Percentiles rank a stretch among this genome's conserved stretches.
These are phyloP conservation scores for Amphibalanus amphitrite DNA, from an alignment of 1,140 invertebrate species.

Conservation along the genomic window DNA sequence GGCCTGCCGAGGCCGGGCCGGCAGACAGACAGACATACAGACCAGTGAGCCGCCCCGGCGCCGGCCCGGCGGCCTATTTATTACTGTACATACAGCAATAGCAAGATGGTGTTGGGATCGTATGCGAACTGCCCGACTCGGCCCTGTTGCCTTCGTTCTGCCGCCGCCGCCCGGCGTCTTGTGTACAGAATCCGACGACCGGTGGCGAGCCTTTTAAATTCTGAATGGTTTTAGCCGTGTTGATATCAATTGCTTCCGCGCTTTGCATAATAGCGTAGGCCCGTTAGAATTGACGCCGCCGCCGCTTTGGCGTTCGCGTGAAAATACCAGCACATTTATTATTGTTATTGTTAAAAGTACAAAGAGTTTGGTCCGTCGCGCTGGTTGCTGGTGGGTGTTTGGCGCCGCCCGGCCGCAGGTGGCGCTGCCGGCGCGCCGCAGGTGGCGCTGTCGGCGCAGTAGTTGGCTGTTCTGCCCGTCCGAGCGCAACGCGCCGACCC, in stretches of 20 bases:
- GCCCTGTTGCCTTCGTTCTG: neutral
- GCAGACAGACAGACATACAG: too few relatives aligned
- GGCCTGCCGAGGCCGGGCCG: too few relatives aligned
- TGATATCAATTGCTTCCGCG: neutral
- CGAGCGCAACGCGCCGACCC: neutral
- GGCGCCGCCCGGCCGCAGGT: too few relatives aligned
- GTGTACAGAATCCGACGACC: neutral
- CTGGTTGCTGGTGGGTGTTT: neutral
- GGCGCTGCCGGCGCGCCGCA: neutral
- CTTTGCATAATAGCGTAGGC: neutral
- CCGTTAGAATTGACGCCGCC: neutral
- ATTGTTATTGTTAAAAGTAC: slow-evolving; percentile 2
- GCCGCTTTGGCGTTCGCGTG: neutral
- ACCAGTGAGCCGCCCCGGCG: too few relatives aligned
- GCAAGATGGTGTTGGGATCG: neutral
- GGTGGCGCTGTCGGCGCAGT: neutral
- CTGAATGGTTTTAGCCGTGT: neutral
- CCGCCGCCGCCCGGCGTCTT: too few relatives aligned
- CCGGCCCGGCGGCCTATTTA: neutral
- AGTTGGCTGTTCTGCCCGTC: neutral
- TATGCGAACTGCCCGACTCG: neutral
- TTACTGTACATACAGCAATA: neutral
- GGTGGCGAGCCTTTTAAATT: neutral
- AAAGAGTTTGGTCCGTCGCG: neutral
- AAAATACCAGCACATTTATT: neutral